Conservation (phyloP, 2,113 vertebrate genomes). For the Melanostigma gelatinosum region DNA sequence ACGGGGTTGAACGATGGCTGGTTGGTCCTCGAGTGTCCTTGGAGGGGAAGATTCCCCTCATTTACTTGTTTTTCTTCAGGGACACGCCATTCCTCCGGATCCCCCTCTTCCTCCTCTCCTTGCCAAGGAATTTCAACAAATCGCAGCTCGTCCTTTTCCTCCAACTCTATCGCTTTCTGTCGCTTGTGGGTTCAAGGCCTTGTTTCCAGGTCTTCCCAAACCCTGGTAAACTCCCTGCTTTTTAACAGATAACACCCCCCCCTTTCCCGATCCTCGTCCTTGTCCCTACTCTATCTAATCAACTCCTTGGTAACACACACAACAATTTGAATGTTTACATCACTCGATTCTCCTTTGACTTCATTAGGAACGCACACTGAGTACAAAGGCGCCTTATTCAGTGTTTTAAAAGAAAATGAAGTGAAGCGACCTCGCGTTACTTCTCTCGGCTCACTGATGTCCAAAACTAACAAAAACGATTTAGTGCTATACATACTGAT, state of each 20-base stretch:
- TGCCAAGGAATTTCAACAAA: conserved; percentile 23
- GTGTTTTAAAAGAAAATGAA: conserved; percentile 55
- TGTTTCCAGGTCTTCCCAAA: conserved; percentile 33
- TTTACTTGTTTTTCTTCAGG: conserved; percentile 40
- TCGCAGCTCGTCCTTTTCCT: conserved; percentile 22
- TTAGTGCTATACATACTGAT: conserved; percentile 80
- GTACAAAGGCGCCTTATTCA: conserved; percentile 85
- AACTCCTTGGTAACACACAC: conserved; percentile 77
- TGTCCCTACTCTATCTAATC: conserved; percentile 64
- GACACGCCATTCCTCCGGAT: conserved; percentile 16
- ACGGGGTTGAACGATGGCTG: neutral
- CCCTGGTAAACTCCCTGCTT: conserved; percentile 19
- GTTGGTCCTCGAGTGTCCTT: conserved; percentile 34
- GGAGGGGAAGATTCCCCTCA: conserved; percentile 34
- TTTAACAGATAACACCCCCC: conserved; percentile 26
- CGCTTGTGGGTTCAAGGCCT: conserved; percentile 36
- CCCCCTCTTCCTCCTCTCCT: conserved; percentile 24
- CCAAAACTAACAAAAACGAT: conserved; percentile 64
- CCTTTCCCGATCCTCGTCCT: neutral
- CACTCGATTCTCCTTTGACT: conserved; percentile 82
- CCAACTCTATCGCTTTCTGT: conserved; percentile 36
- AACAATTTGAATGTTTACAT: conserved; percentile 87
- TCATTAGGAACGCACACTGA: conserved; percentile 83
- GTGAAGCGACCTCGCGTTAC: conserved; percentile 30
- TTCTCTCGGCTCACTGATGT: conserved; percentile 64